Evolutionary conservation across 1,140 invertebrate species (phyloP), one percentile per base, ranked within the genome.

Genomic region (Augochlora pura): DNA sequence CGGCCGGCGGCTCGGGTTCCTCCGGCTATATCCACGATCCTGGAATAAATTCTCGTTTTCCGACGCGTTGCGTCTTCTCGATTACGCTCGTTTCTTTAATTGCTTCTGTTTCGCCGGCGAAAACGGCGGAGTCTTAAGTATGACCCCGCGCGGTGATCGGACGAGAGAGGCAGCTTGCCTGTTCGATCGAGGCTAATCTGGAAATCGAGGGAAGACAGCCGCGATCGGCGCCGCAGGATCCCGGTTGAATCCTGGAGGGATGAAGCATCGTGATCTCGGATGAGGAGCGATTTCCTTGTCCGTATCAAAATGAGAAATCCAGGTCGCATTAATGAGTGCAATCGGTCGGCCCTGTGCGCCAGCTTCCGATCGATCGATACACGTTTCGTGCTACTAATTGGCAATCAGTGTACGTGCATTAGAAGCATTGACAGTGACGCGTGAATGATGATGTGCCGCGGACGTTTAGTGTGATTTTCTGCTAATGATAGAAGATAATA

Each of bases 401-500:
- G 73, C 73, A 59, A 75, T 75, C 73, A 54, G 73, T 75, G 73
- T 75, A 57, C 23, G 23, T 42, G 63, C 63, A 75, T 75, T 75
- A 75, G 49, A 65, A 57, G 54, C 66, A 57, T 39, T 18, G 73
- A 75, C 73, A 42, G 73, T 75, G 73, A 75, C 73, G 63, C 73
- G 49, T 23, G 63, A 75, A 57, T 18, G 73, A 75, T 67, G 73
- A 54, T 49, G 60, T 21, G 42, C 12, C 1, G 27, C 3, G 27
- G 59, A 64, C 60, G 42, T 64, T 73, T 52, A 63, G 25, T 49
- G 21, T 54, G 71, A 64, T 73, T 73, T 73, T 73, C 71, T 64
- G 60, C 16, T 73, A 73, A 73, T 52, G 60, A 73, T 52, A 66
- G 39, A 66, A 39, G 64, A 46, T 66, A 66, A 66, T 66, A 42